Evolutionary conservation across 2,888 invertebrate species (phyloP), one percentile per base, ranked within the genome.

Genomic region (Epirrita christyi): DNA sequence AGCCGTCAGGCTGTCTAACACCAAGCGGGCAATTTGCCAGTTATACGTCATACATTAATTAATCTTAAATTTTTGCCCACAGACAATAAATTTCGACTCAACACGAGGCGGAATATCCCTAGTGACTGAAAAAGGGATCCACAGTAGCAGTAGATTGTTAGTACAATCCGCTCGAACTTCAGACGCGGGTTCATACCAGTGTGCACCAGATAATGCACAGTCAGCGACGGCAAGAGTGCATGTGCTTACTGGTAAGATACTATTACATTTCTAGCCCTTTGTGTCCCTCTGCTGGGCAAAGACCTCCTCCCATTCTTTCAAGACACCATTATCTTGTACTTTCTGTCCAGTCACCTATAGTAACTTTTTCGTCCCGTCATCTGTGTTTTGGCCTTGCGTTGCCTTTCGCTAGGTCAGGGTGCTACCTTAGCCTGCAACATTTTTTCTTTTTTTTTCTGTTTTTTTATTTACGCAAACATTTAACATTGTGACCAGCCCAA

Each of bases 61-160:
- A 32, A n/a, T 41, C 21, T 6, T n/a, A n/a, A 4, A 13, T 43
- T 53, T 63, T 70, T 44, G 46, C 61, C 61, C 44, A 67, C 93
- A 97, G 95, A 94, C 95, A 77, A 97, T 97, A 93, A 97, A 97
- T 93, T 97, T 97, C 88, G 97, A 97, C 89, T 97, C 97, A 55
- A 96, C 96, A 34, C 94, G 97, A 49, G 97, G 97, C 42, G 97
- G 97, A 40, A 96, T 97, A 87, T 96, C 96, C 74, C 92, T 97
- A 72, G 96, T 97, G 63, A 97, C 97, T 40, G 97, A 97, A 84
- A 97, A 97, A 81, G 97, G 97, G 52, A 93, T 94, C 60, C 94
- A 96, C 73, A 97, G 97, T 70, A 96, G 96, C 70, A 97, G 97
- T 84, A 93, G 96, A 42, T 93, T 97, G 59, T 92, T 97, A 61